Evolutionary conservation across 2,888 invertebrate species (phyloP), one percentile per base, ranked within the genome.

Genomic region (Neocrepidodera transversa): DNA sequence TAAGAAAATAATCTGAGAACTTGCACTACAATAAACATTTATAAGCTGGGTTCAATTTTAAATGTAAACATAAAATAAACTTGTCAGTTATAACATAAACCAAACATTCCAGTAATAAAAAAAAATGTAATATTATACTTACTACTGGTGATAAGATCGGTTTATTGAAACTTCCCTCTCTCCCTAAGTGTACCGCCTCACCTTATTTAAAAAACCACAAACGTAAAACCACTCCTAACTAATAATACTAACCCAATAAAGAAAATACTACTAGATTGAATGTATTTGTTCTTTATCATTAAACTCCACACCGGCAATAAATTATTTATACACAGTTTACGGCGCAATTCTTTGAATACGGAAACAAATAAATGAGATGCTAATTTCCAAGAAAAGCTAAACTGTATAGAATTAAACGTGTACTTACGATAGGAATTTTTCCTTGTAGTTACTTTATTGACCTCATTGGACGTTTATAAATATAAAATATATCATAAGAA

Each of bases 71-170:
- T 52, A 28, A 53, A 53, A 53, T 45, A 53, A 53, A 45, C 53
- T 53, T 53, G 53, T 53, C 53, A 45, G 53, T 8, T 53, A 45
- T 53, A 53, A 53, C 45, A 53, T 53, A 53, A 53, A 53, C 53
- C 53, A 53, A 53, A 53, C 35, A 53, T 23, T 26, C 38, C 20
- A 42, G 20, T 32, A 52, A 18, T 23, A 14, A 45, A 45, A 42
- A 40, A 26, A 23, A 20, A 13, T 42, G 42, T 43, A 53, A 53
- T 32, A 43, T 50, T 36, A 50, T 50, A 50, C 35, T 49, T 30
- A 35, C 13, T 42, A 42, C 26, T 38, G 17, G 26, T 53, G 53
- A 53, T 53, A 45, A 53, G 43, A 23, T 45, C 26, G 35, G 38
- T 45, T 17, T 30, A 52, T 30, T 53, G 45, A 35, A 45, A 45